Evolutionary conservation across 2,888 invertebrate genomes (phyloP), one percentile per base, ranked within the genome.

Genomic region (Mythimna lalbum): DNA sequence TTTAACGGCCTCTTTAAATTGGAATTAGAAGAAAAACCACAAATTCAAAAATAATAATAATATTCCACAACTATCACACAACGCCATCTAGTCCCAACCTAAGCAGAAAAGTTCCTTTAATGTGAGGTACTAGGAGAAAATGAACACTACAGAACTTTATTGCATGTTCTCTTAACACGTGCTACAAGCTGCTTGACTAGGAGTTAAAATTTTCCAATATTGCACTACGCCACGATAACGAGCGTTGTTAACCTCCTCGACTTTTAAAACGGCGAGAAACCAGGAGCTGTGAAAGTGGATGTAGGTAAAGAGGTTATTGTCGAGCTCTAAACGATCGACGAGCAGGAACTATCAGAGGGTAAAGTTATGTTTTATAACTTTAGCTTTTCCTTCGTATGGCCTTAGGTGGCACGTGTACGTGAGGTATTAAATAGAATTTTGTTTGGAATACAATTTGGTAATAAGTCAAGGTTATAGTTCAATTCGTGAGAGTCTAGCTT

Each of bases 301-400:
- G 43, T 43, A 63, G 27, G 61, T 60, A 68, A 80, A 68, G 49
- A 47, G 63, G 62, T 80, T 80, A 76, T 70, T 64, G 53, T 65
- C 10, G 49, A 59, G 62, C 47, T 21, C 67, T 57, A 67, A 57
- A 59, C 47, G 52, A 57, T 75, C 56, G 43, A 80, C 27, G 39
- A 27, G 23, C 17, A 62, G 36, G 68, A 53, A 62, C 53, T 62
- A 64, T 52, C 1, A 12, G 21, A 47, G 43, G 27, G 19, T 72
- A 21, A 78, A 62, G 59, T 66, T 43, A 73, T 63, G 50, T 55
- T 78, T 50, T 31, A n/a, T 59, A 66, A 53, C 53, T 72, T 39
- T 23, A 53, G 12, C 52, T 21, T 52, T 59, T 59, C 19, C 19
- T 60, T 49, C 33, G 21, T 39, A 6, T 52, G 39, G 3, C n/a